These are phyloP conservation scores for Siphamia tubifer DNA, from an alignment of 2,113 vertebrate species.

Conservation along the genomic window DNA sequence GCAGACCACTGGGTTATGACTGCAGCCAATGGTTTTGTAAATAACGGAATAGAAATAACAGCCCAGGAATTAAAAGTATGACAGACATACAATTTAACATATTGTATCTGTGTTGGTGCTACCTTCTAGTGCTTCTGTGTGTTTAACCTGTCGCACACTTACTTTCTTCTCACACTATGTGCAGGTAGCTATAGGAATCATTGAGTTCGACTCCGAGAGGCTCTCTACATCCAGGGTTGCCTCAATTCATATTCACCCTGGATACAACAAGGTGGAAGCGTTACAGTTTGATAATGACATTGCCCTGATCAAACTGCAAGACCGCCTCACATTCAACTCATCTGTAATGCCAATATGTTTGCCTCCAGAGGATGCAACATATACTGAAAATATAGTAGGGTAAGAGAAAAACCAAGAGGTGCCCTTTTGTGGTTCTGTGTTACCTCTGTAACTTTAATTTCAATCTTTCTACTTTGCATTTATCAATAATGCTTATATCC, in stretches of 20 bases:
- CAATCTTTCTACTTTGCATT: too few species aligned
- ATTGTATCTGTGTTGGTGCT: neutral
- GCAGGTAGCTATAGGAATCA: conserved; percentile 58
- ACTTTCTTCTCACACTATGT: neutral
- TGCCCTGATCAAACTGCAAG: conserved; percentile 59
- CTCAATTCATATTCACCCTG: conserved; percentile 59
- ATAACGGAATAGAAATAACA: rapidly evolving
- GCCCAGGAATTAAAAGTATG: conserved; percentile 2
- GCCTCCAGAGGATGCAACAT: conserved; percentile 26
- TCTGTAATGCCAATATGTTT: conserved; percentile 74
- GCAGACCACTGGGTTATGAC: conserved; percentile 74
- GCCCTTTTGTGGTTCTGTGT: too few species aligned
- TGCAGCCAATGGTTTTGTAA: conserved; percentile 50
- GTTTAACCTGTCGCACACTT: neutral
- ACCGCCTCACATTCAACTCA: conserved; percentile 44
- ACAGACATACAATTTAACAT: too few species aligned
- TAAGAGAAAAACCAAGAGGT: too few species aligned
- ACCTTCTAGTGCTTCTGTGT: neutral
- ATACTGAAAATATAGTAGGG: conserved; percentile 14
- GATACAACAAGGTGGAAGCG: neutral
- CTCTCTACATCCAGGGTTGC: rapidly evolving
- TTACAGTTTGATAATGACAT: conserved; percentile 63
- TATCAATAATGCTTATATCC: neutral
- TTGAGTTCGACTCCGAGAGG: neutral
- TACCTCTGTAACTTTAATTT: too few species aligned